Conservation (phyloP, 2,797 vertebrate species). For the Garrulus glandarius region DNA sequence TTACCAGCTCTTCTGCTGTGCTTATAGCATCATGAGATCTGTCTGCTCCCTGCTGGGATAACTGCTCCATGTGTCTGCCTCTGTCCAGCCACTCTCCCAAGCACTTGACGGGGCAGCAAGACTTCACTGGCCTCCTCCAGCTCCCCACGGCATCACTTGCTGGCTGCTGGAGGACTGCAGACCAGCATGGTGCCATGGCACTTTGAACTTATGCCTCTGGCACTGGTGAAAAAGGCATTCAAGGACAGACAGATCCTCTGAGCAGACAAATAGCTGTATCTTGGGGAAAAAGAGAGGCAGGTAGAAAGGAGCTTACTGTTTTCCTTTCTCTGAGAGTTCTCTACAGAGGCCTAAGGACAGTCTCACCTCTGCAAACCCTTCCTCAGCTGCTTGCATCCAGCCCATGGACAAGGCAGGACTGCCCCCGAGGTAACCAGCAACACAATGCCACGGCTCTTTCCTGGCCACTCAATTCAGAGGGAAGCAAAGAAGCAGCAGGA, state of each 20-base stretch:
- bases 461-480: not conserved
- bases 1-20: not conserved
- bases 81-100: not conserved
- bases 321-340: not conserved
- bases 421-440: not conserved
- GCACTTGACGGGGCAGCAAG: not conserved
- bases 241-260: not conserved
- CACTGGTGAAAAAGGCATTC: not conserved
- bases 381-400: not conserved
- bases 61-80: accelerated
- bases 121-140: not conserved
- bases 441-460: not conserved
- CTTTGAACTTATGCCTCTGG: not conserved
- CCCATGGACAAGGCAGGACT: not conserved
- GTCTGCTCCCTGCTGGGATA: not conserved
- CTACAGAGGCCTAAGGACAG: not conserved
- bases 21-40: not conserved
- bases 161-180: not conserved
- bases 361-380: not conserved
- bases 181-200: accelerated
- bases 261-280: not conserved
- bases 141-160: not conserved
- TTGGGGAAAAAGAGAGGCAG: not conserved
- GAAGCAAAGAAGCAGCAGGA: not conserved
- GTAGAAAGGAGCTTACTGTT: not conserved